Evolutionary conservation across 1,140 invertebrate species (phyloP).

Genomic region (Drosophila takahashii): DNA sequence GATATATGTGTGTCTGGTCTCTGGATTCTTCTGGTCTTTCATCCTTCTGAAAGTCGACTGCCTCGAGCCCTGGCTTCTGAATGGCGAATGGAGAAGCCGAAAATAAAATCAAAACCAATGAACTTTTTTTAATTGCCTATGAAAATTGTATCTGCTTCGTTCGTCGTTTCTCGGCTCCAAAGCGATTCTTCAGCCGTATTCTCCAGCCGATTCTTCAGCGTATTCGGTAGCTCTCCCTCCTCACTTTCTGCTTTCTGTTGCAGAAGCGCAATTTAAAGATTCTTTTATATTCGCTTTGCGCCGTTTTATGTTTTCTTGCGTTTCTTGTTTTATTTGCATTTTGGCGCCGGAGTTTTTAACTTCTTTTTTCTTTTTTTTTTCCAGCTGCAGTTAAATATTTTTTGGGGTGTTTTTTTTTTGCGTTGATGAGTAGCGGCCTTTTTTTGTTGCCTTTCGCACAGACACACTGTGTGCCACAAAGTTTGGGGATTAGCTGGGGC

Average conservation of each 20-base stretch:
- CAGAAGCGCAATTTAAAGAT: slow-evolving; percentile 56
- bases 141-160: slow-evolving; percentile 49
- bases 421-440: slow-evolving; percentile 16
- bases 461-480: slow-evolving; percentile 59
- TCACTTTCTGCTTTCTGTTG: background rate
- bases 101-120: slow-evolving; percentile 70
- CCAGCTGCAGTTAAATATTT: slow-evolving; percentile 31
- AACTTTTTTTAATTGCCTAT: slow-evolving; percentile 83
- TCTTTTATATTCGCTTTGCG: slow-evolving; percentile 36
- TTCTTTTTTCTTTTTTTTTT: background rate
- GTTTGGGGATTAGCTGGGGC: slow-evolving; percentile 43
- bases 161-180: background rate
- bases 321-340: slow-evolving; percentile 70
- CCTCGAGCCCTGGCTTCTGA: slow-evolving; percentile 49
- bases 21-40: background rate
- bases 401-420: slow-evolving; percentile 7
- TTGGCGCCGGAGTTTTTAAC: slow-evolving; percentile 66
- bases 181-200: slow-evolving; percentile 33
- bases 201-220: slow-evolving; percentile 31
- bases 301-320: slow-evolving; percentile 32
- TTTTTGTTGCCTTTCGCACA: slow-evolving; percentile 26
- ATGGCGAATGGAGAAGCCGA: slow-evolving; percentile 3
- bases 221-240: slow-evolving; percentile 67
- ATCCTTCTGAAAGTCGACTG: slow-evolving; percentile 15
- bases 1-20: background rate